phyloP scores from a whole-genome alignment of 2,113 vertebrate species.

The Delphinus delphis region DNA sequence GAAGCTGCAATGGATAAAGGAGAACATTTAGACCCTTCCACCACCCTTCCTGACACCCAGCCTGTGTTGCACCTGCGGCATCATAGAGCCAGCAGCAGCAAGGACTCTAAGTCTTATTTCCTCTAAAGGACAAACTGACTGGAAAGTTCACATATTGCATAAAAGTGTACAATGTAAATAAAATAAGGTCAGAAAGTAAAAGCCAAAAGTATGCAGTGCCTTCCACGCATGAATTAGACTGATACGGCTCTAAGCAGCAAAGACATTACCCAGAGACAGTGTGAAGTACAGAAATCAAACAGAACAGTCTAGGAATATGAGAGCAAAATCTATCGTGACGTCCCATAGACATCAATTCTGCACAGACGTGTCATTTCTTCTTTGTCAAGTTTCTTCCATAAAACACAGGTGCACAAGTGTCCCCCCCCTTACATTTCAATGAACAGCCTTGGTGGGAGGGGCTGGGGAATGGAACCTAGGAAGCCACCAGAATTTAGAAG shows the following conservation, averaged over 20 bases:
- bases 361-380: neutral
- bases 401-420: neutral
- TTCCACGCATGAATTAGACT: neutral
- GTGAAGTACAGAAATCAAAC: neutral
- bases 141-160: fast-evolving
- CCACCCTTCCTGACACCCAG: too few species aligned
- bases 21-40: fast-evolving
- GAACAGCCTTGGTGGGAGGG: neutral
- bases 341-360: neutral
- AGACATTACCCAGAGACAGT: neutral
- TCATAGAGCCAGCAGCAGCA: too few species aligned
- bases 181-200: neutral
- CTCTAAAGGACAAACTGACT: too few species aligned
- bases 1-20: neutral
- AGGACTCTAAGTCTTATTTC: neutral
- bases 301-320: neutral
- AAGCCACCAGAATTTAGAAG: neutral
- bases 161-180: neutral
- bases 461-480: fast-evolving
- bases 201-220: neutral
- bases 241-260: neutral
- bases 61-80: fast-evolving
- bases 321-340: neutral
- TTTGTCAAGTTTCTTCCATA: neutral
- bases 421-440: neutral